Base-by-base conservation (phyloP, 35 echinoderm and acorn worm genomes). In the Eucidaris tribuloides region DNA sequence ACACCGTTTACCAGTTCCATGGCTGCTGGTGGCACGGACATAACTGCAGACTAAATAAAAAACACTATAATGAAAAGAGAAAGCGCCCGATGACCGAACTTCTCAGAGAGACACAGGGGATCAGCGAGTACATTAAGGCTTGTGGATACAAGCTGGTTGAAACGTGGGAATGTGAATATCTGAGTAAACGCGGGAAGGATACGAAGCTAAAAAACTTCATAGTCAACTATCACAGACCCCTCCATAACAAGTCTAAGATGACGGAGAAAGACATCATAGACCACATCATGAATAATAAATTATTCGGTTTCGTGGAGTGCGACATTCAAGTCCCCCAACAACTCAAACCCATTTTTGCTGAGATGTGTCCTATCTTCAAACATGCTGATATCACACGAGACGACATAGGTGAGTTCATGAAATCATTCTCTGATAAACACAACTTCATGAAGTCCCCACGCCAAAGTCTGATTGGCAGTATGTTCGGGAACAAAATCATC, bases 291-390 rank as follows among this genome's bases (percentile, higher is more conserved):
- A 45, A 50, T 50, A 50, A 79, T 79, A 1, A 43, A 49, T 29
- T 66, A 66, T 20, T 52, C 48, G 48, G 48, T 52, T 9, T 52
- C 48, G n/a, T 52, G 9, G 48, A 52, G n/a, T 89, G 87, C 39
- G 87, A 89, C 35, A 89, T 89, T 54, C 20, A 20, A 5, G 59
- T 89, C 3, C 87, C 79, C 11, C 27, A 63, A n/a, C 4, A 22
- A 7, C 24, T 82, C 19, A 65, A 62, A 82, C 6, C 27, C 39
- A 3, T 34, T 18, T 81, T 88, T 80, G 56, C 48, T 13, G 85
- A 88, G 41, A 88, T 88, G 85, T 71, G 70, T 25, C 85, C 85
- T 3, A 62, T 88, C 30, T 81, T 81, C 38, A 88, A 88, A 29
- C 77, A 88, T 65, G 33, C 33, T 5, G 85, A 88, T 3, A 77